These are phyloP conservation scores for Xestia ashworthii DNA, from an alignment of 2,888 invertebrate species.

Conservation along the genomic window DNA sequence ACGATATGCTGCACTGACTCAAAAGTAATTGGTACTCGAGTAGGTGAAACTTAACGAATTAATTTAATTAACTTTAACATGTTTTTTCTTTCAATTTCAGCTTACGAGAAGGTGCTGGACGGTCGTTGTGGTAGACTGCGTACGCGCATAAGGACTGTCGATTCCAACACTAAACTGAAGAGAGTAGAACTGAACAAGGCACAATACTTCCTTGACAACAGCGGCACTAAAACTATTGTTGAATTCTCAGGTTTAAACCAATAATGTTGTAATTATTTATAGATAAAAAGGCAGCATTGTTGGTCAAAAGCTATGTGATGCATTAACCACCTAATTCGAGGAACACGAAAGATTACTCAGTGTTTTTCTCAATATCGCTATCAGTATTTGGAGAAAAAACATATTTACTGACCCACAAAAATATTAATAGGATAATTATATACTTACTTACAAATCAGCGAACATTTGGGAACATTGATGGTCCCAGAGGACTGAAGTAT, in stretches of 20 bases:
- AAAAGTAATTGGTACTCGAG: background rate
- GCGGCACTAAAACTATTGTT: conserved; percentile 76
- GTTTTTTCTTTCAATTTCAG: conserved; percentile 73
- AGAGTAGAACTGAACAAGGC: conserved; percentile 82
- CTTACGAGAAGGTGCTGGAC: conserved; percentile 83
- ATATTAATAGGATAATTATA: background rate
- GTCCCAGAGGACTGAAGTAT: conserved; percentile 5
- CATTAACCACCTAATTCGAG: background rate
- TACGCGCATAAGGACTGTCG: conserved; percentile 83
- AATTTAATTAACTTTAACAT: background rate
- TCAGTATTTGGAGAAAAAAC: background rate
- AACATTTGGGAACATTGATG: background rate
- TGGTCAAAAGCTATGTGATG: background rate
- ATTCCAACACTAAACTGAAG: conserved; percentile 79
- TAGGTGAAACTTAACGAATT: background rate
- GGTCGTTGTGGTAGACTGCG: conserved; percentile 86
- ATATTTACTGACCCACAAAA: background rate
- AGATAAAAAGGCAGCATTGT: background rate
- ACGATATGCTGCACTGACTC: background rate
- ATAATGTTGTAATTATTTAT: conserved; percentile 2
- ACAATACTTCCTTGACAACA: conserved; percentile 82
- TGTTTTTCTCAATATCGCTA: background rate
- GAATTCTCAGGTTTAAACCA: conserved; percentile 73
- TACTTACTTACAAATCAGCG: background rate
- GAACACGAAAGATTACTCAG: background rate